These are phyloP conservation scores for Bombus waltoni DNA, from an alignment of 1,140 invertebrate genomes.

Conservation along the genomic window DNA sequence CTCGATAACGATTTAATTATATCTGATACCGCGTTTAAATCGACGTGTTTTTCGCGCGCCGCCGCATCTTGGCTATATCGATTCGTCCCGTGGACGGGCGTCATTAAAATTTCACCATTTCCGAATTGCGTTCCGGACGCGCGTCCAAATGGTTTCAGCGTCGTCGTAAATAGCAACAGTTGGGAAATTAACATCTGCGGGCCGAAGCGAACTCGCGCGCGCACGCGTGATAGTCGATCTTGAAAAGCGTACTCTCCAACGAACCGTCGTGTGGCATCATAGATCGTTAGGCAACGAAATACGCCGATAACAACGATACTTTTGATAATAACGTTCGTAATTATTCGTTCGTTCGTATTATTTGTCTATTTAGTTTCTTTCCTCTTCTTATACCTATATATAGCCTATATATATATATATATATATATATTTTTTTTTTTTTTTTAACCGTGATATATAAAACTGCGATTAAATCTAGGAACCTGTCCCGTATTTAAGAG, in stretches of 20 bases:
- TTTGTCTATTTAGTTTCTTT: not conserved
- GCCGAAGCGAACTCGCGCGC: not conserved
- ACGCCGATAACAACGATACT: no score
- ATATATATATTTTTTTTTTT: no score
- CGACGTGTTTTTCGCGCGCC: slow-evolving; percentile 8
- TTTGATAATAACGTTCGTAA: not conserved
- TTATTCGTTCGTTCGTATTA: no score
- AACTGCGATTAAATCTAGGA: not conserved
- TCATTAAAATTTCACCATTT: slow-evolving; percentile 45
- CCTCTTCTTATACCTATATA: not conserved
- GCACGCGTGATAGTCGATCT: not conserved
- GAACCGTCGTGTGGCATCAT: not conserved
- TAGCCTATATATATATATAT: no score
- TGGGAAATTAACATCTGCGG: slow-evolving; percentile 56
- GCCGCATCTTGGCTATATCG: not conserved
- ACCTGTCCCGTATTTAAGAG: not conserved
- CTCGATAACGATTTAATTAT: not conserved
- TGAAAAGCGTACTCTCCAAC: not conserved
- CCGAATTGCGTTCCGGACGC: slow-evolving; percentile 12
- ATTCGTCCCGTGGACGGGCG: slow-evolving; percentile 16
- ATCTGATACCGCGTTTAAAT: not conserved
- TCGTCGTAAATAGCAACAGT: slow-evolving; percentile 59
- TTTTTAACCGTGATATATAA: no score
- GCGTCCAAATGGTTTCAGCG: slow-evolving; percentile 38
- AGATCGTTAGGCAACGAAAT: not conserved